Base-by-base conservation (phyloP, 2,113 vertebrate species). In the Pituophis catenifer region DNA sequence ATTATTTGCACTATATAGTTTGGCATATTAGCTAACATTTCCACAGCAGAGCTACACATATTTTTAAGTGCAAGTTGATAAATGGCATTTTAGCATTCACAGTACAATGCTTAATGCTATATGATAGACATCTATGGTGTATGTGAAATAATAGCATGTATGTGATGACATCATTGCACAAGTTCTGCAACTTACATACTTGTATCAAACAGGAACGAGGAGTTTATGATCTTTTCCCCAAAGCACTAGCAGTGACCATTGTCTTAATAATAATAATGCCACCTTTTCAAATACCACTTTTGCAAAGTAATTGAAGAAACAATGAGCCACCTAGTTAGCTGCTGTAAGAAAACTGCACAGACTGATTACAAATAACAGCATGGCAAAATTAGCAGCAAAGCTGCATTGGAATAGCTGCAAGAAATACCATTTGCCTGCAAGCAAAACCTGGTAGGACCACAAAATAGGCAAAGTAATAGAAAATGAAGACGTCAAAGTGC, bases 211-310 rank as follows among this genome's bases (percentile, higher is more conserved):
- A 33, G 6, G 13, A 33, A 75, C 17, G 65, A 81, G 17, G 17
- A 81, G 65, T 48, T 8, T 94, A 93, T 8, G 90, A 65, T 23
- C 11, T 95, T 96, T 85, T 55, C 9, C 8, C 38, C 93, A 58
- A 89, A 94, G 96, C 19, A 88, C 38, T 89, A 93, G 33, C 75
- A 55, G 8, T 94, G 70, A 13, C 38, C 90, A 93, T 12, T 6
- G 24, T 11, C 24, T 93, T 81, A 81, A 70, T 10, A 38, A 81
- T 38, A 19, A 81, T 81, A 81, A 81, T 75, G n/a, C 12, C 65
- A 70, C 65, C 29, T 15, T 70, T 70, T n/a, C 70, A 75, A 75
- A 75, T 38, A 38, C n/a, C n/a, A 3, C n/a, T 15, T 75, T n/a
- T 38, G n/a, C 70, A 75, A 75, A 75, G 13, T 3, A 75, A 38